Evolutionary conservation across 1,140 invertebrate genomes (phyloP).

Genomic region (Heliothis subflexa): DNA sequence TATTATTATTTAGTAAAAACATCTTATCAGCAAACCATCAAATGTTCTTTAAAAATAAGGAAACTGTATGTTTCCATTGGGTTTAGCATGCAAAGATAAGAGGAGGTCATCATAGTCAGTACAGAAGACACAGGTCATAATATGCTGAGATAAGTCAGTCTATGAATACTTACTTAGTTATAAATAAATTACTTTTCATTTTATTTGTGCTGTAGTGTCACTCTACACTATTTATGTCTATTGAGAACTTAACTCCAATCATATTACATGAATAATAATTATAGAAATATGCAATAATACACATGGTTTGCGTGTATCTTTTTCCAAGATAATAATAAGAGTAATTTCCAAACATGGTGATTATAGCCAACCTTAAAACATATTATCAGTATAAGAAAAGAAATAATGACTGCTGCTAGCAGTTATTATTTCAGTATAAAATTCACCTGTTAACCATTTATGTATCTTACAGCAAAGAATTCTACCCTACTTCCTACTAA

Average conservation of each 20-base stretch:
- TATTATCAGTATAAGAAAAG: too few relatives aligned
- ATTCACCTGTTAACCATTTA: too few relatives aligned
- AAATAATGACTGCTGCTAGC: too few relatives aligned
- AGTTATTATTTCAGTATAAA: too few relatives aligned
- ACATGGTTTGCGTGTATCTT: neutral
- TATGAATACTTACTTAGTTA: constrained; percentile 70
- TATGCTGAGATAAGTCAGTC: constrained; percentile 74
- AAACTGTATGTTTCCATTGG: constrained; percentile 75
- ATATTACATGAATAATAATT: neutral
- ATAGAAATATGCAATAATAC: neutral
- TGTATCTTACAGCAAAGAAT: too few relatives aligned
- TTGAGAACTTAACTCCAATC: neutral
- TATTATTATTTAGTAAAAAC: neutral
- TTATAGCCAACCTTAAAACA: too few relatives aligned
- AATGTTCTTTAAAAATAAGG: constrained; percentile 63
- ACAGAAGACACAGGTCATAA: constrained; percentile 81
- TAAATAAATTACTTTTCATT: constrained; percentile 55
- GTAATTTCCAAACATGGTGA: neutral
- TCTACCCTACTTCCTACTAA: too few relatives aligned
- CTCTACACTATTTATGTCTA: neutral
- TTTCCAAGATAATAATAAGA: neutral
- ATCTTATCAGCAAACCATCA: constrained; percentile 43
- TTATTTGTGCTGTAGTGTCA: neutral
- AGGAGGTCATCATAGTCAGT: constrained; percentile 75
- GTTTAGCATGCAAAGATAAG: constrained; percentile 78